Conservation (phyloP, 2,797 vertebrate species). For the Lates japonicus region DNA sequence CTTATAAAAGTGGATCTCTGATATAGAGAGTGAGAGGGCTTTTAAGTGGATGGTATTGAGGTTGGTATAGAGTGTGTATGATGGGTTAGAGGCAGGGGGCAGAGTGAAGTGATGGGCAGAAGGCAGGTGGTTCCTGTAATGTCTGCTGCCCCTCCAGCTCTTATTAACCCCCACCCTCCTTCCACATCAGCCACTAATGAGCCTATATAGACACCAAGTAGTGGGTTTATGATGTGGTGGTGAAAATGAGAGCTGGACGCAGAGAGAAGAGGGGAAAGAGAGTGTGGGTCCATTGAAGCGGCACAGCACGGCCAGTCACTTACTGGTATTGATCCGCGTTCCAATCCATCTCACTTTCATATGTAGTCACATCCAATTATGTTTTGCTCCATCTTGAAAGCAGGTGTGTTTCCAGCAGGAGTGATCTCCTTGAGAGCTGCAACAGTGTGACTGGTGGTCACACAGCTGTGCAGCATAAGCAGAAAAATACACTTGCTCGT, state of each 20-base stretch:
- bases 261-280: slow-evolving; percentile 32
- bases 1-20: slow-evolving; percentile 84
- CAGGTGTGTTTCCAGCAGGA: slow-evolving; percentile 38
- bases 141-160: slow-evolving; percentile 52
- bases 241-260: slow-evolving; percentile 63
- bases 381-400: slow-evolving; percentile 39
- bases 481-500: neutral
- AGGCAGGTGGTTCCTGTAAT: slow-evolving; percentile 83
- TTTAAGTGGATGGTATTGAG: slow-evolving; percentile 82
- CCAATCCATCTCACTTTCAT: slow-evolving; percentile 79
- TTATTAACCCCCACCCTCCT: slow-evolving; percentile 14
- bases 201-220: slow-evolving; percentile 66
- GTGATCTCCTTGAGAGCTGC: slow-evolving; percentile 28
- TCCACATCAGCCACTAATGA: slow-evolving; percentile 69
- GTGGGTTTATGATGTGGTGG: slow-evolving; percentile 70
- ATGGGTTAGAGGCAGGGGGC: slow-evolving; percentile 57
- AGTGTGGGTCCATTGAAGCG: slow-evolving; percentile 49
- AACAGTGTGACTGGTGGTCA: slow-evolving; percentile 14
- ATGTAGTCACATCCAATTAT: slow-evolving; percentile 73
- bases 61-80: slow-evolving; percentile 68
- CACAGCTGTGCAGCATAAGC: neutral
- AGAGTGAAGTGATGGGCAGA: slow-evolving; percentile 64
- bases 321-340: slow-evolving; percentile 78
- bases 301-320: slow-evolving; percentile 72
- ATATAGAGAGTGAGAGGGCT: slow-evolving; percentile 76